Base-by-base conservation (phyloP, 2,888 invertebrate species). In the Hipparchia sbordonii region DNA sequence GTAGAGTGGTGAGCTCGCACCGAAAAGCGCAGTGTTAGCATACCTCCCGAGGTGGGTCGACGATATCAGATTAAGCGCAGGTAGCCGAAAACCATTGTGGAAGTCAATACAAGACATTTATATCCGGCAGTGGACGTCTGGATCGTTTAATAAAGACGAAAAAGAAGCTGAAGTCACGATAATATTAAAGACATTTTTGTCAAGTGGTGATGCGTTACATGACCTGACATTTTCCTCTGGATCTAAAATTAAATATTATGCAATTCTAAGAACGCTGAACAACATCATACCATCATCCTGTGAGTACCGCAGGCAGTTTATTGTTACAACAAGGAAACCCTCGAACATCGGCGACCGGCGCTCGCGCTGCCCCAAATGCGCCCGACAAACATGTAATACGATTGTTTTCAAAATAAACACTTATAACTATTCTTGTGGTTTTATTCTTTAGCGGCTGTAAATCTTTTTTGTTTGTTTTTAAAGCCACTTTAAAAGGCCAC, bases 361-460 rank as follows among this genome's bases (percentile, higher is more conserved):
- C 57, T 48, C 66, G 52, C 54, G 54, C 62, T 48, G 68, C 52
- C 57, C 59, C 59, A 60, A 72, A 59, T 67, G 72, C 72, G 59
- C 67, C 63, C 67, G 65, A 68, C 71, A 63, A 71, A 63, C 74
- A 71, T 60, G 66, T 75, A 80, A 78, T 82, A 80, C 77, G 79
- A 84, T 81, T 80, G 81, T 72, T 86, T 79, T 82, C 69, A 82
- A 87, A 89, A 89, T 82, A 91, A 90, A 89, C 90, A 90, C 73
- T 81, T 81, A 77, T 77, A 82, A 85, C 84, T 86, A 86, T 86
- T 86, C 84, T 77, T 79, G 85, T 85, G 82, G 78, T 78, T 80
- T 81, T 79, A 77, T 78, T 77, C 77, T 80, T 83, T 84, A 85
- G 84, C 83, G 85, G 82, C 79, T 80, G 82, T 89, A 83, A 86